phyloP scores from a whole-genome alignment of 2,888 invertebrate species.

The Syrista parreyssii region DNA sequence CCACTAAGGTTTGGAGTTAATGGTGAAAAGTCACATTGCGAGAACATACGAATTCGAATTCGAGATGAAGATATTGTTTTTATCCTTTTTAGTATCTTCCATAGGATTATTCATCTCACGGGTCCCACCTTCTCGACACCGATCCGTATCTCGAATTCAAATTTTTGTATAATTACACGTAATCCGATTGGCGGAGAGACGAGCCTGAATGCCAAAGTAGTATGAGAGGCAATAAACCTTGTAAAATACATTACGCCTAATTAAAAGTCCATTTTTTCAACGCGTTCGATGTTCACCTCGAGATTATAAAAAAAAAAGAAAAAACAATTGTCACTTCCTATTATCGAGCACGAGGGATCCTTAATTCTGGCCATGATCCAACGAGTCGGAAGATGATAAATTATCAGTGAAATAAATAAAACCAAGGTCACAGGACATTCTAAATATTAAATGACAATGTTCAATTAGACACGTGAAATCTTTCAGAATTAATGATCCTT shows the following conservation, averaged over 20 bases:
- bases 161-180: neutral
- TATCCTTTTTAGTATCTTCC: neutral
- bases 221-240: conserved; percentile 22
- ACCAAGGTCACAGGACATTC: neutral
- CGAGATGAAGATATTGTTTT: neutral
- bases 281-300: conserved; percentile 4
- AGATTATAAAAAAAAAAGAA: neutral
- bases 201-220: conserved; percentile 30
- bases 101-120: neutral
- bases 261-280: conserved; percentile 6
- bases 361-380: neutral
- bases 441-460: neutral
- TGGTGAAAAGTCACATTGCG: neutral
- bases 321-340: neutral
- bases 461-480: neutral
- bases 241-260: conserved; percentile 5
- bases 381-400: neutral
- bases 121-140: neutral
- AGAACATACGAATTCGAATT: neutral
- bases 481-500: neutral
- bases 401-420: neutral
- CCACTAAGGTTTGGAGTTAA: neutral
- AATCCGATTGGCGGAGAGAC: neutral
- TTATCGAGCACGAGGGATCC: neutral
- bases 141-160: neutral